phyloP scores from a whole-genome alignment of 2,797 vertebrate species.

The Orientallactaga sibirica region DNA sequence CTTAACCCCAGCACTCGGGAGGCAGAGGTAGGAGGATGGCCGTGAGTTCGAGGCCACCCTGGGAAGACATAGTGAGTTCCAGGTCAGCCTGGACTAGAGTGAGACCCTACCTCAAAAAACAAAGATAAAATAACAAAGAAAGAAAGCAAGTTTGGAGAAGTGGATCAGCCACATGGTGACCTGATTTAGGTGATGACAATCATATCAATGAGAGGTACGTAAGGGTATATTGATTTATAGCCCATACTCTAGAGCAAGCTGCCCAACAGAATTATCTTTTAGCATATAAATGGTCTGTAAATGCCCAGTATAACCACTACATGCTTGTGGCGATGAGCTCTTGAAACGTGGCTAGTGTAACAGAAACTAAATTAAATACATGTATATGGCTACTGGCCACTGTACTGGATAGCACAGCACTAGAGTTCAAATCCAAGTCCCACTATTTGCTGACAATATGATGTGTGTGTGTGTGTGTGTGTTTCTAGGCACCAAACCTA shows the following conservation, averaged over 20 bases:
- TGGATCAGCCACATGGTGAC: not conserved
- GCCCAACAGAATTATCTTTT: constrained; percentile 16
- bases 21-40: too few relatives aligned
- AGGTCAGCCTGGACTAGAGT: too few relatives aligned
- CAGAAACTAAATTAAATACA: constrained; percentile 38
- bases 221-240: constrained; percentile 19
- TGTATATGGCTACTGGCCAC: not conserved
- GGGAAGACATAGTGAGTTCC: too few relatives aligned
- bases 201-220: not conserved
- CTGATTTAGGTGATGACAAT: not conserved
- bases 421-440: constrained; percentile 20
- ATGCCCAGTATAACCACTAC: not conserved
- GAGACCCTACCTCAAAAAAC: too few relatives aligned
- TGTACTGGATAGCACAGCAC: not conserved
- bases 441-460: not conserved
- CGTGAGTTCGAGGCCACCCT: too few relatives aligned
- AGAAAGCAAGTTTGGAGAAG: not conserved
- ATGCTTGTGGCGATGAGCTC: not conserved
- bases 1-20: too few relatives aligned
- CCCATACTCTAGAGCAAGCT: not conserved
- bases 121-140: too few relatives aligned
- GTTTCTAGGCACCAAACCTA: not conserved
- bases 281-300: not conserved
- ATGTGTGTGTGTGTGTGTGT: not conserved
- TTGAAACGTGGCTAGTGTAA: not conserved